These are phyloP conservation scores for Tiliacea citrago DNA, from an alignment of 2,888 invertebrate species.

Conservation along the genomic window DNA sequence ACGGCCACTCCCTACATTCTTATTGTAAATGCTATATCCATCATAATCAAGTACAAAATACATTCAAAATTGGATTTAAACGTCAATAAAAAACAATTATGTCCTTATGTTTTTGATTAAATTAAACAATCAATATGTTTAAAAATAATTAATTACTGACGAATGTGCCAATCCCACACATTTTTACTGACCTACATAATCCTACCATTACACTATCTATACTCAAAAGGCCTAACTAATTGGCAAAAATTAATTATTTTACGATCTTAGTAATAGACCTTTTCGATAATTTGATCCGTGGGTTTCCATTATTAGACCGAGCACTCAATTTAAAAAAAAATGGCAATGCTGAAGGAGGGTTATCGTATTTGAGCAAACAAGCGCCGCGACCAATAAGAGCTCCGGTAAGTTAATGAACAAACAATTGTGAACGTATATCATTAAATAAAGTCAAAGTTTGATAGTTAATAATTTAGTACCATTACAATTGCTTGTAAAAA, in stretches of 20 bases:
- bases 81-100: slow-evolving; percentile 40
- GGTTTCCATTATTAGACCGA: neutral
- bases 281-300: neutral
- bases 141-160: slow-evolving; percentile 34
- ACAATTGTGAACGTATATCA: neutral
- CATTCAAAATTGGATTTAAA: slow-evolving; percentile 33
- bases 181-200: slow-evolving; percentile 21
- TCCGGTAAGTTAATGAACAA: no score
- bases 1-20: slow-evolving; percentile 47
- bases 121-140: slow-evolving; percentile 38
- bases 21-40: slow-evolving; percentile 36
- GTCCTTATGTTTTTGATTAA: slow-evolving; percentile 12
- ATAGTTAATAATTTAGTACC: no score
- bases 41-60: slow-evolving; percentile 15
- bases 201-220: neutral
- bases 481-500: no score
- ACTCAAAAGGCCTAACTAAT: slow-evolving; percentile 38
- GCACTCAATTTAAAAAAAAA: neutral
- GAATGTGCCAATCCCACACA: slow-evolving; percentile 38
- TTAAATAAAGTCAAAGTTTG: neutral
- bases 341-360: neutral
- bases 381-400: neutral
- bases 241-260: slow-evolving; percentile 11
- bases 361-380: neutral
- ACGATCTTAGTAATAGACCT: neutral